phyloP scores from a whole-genome alignment of 2,797 vertebrate genomes.

The Phylloscopus collybita region DNA sequence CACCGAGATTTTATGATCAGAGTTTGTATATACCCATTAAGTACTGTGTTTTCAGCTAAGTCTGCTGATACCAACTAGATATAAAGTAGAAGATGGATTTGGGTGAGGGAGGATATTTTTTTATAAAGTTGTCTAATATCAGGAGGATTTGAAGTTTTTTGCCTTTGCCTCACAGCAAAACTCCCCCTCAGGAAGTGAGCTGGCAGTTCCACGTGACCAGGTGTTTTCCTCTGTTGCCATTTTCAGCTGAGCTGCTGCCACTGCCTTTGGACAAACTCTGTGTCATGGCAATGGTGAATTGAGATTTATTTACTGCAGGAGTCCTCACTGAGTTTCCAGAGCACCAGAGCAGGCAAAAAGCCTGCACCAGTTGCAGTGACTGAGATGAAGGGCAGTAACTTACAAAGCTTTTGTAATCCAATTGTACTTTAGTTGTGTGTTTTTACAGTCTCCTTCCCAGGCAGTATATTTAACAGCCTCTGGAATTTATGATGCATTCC shows the following conservation, averaged over 20 bases:
- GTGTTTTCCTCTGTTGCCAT: background rate
- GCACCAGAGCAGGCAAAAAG: background rate
- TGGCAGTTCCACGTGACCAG: background rate
- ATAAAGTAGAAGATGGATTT: background rate
- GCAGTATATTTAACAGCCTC: conserved; percentile 17
- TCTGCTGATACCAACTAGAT: background rate
- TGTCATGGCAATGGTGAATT: background rate
- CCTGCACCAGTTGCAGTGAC: background rate
- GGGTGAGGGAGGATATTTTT: background rate
- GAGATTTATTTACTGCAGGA: background rate
- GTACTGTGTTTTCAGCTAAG: background rate
- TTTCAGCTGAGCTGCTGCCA: background rate
- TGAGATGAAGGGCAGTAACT: background rate
- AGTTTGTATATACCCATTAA: background rate
- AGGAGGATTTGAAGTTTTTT: background rate
- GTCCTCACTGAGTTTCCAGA: background rate
- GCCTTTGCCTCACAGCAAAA: background rate
- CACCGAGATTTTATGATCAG: background rate
- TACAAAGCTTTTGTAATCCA: conserved; percentile 1
- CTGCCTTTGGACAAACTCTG: background rate
- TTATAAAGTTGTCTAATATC: background rate
- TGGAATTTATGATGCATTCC: conserved; percentile 12
- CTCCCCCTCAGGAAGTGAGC: background rate
- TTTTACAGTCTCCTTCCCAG: conserved; percentile 1
- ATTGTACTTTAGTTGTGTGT: background rate